A percentile compares a stretch with the other conserved stretches of the same genome.
Conservation (phyloP, 2,113 vertebrate species). For the Heptranchias perlo region DNA sequence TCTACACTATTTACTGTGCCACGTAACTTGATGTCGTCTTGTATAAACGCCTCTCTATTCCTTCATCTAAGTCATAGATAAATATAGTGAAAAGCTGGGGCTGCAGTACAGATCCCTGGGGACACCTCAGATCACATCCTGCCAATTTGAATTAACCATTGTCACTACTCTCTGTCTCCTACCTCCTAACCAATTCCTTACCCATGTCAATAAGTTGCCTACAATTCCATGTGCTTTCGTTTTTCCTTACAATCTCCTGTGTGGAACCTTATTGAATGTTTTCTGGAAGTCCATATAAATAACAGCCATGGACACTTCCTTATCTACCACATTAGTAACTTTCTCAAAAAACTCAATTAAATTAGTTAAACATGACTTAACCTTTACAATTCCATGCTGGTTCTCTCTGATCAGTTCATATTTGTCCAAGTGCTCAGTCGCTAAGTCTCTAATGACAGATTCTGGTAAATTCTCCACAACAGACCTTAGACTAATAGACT, state of each 20-base stretch:
- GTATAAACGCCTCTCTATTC: neutral
- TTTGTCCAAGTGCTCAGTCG: neutral
- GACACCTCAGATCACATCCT: neutral
- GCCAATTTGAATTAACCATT: neutral
- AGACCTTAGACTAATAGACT: no score
- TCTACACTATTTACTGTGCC: neutral
- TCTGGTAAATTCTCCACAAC: no score
- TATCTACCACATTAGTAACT: no score
- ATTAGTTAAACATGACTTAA: neutral
- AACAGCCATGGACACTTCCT: neutral
- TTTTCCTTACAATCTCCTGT: neutral
- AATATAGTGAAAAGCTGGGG: neutral
- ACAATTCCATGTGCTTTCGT: neutral
- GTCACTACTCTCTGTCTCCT: neutral
- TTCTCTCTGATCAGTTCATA: no score
- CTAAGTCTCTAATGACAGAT: neutral
- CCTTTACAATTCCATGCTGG: neutral
- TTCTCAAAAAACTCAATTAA: neutral
- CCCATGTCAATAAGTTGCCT: neutral
- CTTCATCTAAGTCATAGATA: neutral
- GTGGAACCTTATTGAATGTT: neutral
- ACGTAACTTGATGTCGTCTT: neutral
- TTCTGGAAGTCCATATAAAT: neutral
- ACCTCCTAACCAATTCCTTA: neutral
- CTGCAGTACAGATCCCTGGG: neutral